Base-by-base conservation (phyloP, 2,797 vertebrate genomes). In the Pangasius sanitwongsei region DNA sequence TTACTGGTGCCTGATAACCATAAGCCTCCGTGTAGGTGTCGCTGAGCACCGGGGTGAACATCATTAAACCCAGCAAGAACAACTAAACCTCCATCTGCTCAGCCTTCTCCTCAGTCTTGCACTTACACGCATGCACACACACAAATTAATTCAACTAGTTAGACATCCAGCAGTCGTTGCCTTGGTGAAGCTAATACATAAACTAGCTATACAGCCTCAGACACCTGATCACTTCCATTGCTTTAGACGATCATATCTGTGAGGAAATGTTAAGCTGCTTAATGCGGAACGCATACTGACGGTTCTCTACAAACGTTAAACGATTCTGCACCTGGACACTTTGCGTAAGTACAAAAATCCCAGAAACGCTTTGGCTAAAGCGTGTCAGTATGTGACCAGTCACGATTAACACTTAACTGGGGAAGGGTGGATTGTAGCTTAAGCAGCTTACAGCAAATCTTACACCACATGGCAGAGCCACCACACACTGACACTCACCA, bases 11-110 rank as follows among this genome's bases (percentile, higher is more conserved):
- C 72, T 86, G 44, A 88, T 89, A 90, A 89, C 41, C 67, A 72
- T 77, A 83, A 90, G 83, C 69, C 4, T 9, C 53, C 53, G 86
- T 77, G 85, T 87, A 89, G 87, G 50, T 83, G 78, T 90, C 31
- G 3, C 88, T 90, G 88, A 94, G 90, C 91, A 88, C 90, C 90
- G 84, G 69, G 69, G 91, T 87, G 91, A 94, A 94, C 90, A 91
- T 80, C 55, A 83, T 93, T 94, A 94, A 92, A 89, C 93, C 94
- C 91, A 92, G 87, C 92, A 89, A 91, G 91, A 91, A 78, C 67
- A 28, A 92, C 89, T 94, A 94, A 96, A 95, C 92, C 94, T 92
- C 95, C 95, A 96, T 96, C 95, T 96, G 96, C 91, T 95, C 94
- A 53, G 28, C 50, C 48, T 23, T 69, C 31, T 44, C 69, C 65